Conservation (phyloP, 2,797 vertebrate species). For the Brotula barbata region DNA sequence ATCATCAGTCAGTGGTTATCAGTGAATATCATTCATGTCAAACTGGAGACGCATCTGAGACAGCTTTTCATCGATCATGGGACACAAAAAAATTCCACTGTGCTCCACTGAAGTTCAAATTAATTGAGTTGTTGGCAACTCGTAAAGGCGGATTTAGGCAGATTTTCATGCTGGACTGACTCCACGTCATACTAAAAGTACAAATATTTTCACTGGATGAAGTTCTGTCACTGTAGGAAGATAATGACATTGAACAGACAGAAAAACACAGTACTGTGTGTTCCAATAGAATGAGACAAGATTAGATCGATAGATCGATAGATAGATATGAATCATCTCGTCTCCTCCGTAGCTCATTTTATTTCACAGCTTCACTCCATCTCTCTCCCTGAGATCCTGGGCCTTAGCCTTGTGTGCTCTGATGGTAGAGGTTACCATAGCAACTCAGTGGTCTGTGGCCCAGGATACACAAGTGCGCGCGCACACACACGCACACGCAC, state of each 20-base stretch:
- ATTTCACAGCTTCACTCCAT: constrained; percentile 62
- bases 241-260: too few relatives aligned
- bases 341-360: constrained; percentile 53
- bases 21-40: too few relatives aligned
- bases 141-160: constrained; percentile 4
- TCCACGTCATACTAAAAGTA: too few relatives aligned
- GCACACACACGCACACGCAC: constrained; percentile 15
- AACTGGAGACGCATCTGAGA: not conserved
- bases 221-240: too few relatives aligned
- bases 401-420: constrained; percentile 74
- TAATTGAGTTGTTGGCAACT: constrained; percentile 1
- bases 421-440: constrained; percentile 80
- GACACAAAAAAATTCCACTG: not conserved
- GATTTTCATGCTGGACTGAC: too few relatives aligned
- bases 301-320: not conserved
- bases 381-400: constrained; percentile 66
- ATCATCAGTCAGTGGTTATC: not conserved
- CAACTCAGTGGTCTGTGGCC: constrained; percentile 79
- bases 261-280: too few relatives aligned
- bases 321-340: constrained; percentile 9
- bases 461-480: constrained; percentile 61
- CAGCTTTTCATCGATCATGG: not conserved
- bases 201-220: too few relatives aligned
- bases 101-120: too few relatives aligned
- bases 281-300: too few relatives aligned